Evolutionary conservation across 2,888 invertebrate genomes (phyloP).

Genomic region (Nemotelus pantherinus): DNA sequence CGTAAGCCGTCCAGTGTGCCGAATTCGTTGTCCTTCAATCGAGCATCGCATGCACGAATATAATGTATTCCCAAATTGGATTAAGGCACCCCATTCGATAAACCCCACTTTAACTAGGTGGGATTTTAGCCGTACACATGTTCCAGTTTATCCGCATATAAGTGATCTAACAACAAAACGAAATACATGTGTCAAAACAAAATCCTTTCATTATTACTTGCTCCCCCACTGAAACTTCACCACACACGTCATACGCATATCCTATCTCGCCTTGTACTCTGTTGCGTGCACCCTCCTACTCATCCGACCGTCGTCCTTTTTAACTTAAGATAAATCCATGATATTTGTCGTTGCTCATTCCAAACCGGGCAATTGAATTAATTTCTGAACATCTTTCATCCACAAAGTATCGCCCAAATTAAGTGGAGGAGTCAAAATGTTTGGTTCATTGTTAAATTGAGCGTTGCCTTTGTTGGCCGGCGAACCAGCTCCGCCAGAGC

Average conservation of each 20-base stretch:
- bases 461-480: constrained; percentile 39
- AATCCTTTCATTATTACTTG: constrained; percentile 48
- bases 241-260: background rate
- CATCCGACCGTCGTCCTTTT: background rate
- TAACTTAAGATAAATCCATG: constrained; percentile 36
- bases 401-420: constrained; percentile 48
- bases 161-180: constrained; percentile 46
- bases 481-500: constrained; percentile 1
- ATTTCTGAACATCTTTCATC: constrained; percentile 48
- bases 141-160: constrained; percentile 47
- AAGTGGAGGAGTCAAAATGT: constrained; percentile 48
- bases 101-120: constrained; percentile 42
- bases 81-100: constrained; percentile 25
- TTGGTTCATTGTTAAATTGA: constrained; percentile 48
- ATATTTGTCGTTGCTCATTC: constrained; percentile 39
- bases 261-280: background rate
- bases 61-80: constrained; percentile 27
- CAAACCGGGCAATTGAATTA: constrained; percentile 49
- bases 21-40: constrained; percentile 13
- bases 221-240: constrained; percentile 30
- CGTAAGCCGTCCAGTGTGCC: constrained; percentile 1
- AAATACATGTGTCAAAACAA: constrained; percentile 51
- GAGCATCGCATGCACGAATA: constrained; percentile 8
- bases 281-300: background rate
- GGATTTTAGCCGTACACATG: constrained; percentile 45